phyloP scores from a whole-genome alignment of 1,140 invertebrate genomes.

The Apis laboriosa region DNA sequence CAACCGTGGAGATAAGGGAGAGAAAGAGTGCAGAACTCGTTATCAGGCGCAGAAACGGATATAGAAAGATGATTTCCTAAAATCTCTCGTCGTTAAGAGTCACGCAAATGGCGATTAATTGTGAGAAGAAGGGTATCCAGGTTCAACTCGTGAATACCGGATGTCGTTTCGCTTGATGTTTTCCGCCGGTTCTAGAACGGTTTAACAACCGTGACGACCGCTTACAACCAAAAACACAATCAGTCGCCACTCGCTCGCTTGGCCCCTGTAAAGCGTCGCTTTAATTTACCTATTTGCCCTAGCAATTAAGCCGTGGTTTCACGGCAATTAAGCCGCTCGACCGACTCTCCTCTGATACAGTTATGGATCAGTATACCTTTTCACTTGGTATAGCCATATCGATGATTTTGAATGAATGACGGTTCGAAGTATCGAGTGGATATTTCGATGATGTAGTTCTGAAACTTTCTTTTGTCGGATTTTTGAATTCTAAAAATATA shows the following conservation, averaged over 20 bases:
- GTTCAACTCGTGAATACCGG: neutral
- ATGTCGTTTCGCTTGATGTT: neutral
- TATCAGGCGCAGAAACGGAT: neutral
- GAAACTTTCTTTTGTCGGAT: too few relatives aligned
- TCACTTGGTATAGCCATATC: neutral
- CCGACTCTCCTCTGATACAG: conserved; percentile 45
- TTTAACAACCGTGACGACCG: conserved; percentile 67
- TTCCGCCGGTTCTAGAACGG: neutral
- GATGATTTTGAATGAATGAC: conserved; percentile 13
- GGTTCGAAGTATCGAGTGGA: too few relatives aligned
- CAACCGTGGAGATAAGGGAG: too few relatives aligned
- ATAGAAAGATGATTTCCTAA: too few relatives aligned
- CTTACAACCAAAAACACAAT: conserved; percentile 70
- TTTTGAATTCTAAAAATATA: too few relatives aligned
- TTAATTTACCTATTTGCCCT: conserved; percentile 70
- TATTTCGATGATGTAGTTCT: too few relatives aligned
- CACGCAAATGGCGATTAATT: conserved; percentile 5
- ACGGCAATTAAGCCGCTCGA: conserved; percentile 66
- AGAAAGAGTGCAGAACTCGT: neutral
- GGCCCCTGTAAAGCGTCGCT: conserved; percentile 62
- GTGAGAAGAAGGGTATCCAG: too few relatives aligned
- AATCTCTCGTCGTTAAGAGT: conserved; percentile 43
- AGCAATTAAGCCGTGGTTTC: conserved; percentile 69
- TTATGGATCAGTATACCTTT: conserved; percentile 4
- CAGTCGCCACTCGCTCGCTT: conserved; percentile 55